Base-by-base conservation (phyloP, 2,797 vertebrate genomes). In the Antrozous pallidus region DNA sequence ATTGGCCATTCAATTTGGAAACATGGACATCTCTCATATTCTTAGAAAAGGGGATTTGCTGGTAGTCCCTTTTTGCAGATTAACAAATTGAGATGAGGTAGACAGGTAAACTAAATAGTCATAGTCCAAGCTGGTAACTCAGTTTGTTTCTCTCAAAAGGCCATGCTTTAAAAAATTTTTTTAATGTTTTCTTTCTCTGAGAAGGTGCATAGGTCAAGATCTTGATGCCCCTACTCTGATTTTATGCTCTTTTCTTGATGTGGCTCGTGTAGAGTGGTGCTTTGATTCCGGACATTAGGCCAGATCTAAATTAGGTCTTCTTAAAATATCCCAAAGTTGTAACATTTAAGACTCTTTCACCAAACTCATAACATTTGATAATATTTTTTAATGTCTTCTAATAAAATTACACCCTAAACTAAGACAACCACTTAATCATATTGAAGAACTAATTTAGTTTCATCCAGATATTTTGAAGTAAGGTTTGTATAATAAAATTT, bases 381-480 rank as follows among this genome's bases (percentile, higher is more conserved):
- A 38, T 31, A 93, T 88, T 88, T 84, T 94, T 91, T 49, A 28
- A 95, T 78, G 71, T 77, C 90, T 28, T 75, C 58, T 90, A 94
- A 93, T 31, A 94, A 85, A 94, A 79, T 86, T 74, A 94, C 38
- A 89, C 54, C 92, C n/a, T 17, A 33, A 94, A 87, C 82, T 91
- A 75, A 94, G 94, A 96, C 92, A 94, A 88, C 56, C 70, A 78
- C 56, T 93, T 93, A 94, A 84, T 63, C 42, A 51, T 79, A 84
- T 63, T 71, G 93, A 45, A 70, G 56, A 95, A 56, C 61, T 92
- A 95, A 97, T 95, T 97, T 96, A 93, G 84, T 90, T 96, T 96
- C 54, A 95, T 7, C 75, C 71, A 92, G 56, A 26, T 82, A 73
- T 94, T 93, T 84, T 96, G 85, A 95, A 96, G 96, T 88, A 75